phyloP scores from a whole-genome alignment of 2,797 vertebrate species.

The Poeciliopsis infans region DNA sequence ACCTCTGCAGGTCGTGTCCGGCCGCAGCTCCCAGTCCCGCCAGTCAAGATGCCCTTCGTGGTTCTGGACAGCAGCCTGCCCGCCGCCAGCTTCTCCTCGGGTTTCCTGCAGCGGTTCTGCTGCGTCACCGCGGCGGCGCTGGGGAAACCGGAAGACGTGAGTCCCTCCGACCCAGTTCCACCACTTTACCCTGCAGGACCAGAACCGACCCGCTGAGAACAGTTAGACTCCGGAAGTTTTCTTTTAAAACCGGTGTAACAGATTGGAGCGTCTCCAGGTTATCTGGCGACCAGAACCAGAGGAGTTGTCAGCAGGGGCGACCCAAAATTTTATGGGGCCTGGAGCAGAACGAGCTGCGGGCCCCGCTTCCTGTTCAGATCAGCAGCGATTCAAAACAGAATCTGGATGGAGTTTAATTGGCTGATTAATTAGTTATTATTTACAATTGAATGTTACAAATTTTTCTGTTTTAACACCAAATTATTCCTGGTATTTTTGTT shows the following conservation, averaged over 20 bases:
- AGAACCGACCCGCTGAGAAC: background rate
- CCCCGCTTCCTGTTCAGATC: no score
- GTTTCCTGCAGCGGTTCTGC: constrained; percentile 15
- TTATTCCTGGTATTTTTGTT: no score
- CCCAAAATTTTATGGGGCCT: no score
- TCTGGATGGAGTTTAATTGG: no score
- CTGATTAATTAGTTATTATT: no score
- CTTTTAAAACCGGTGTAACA: background rate
- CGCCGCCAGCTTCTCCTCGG: background rate
- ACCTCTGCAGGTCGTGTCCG: background rate
- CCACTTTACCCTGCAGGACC: background rate
- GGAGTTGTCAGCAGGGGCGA: background rate
- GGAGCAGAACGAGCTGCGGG: no score
- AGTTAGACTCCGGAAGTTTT: background rate
- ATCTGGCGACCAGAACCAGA: background rate
- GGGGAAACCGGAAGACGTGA: constrained; percentile 29
- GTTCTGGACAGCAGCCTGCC: constrained; percentile 15
- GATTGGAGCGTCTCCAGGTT: background rate
- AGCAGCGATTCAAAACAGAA: no score
- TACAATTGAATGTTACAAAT: no score
- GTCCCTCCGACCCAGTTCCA: background rate
- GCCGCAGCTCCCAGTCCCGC: background rate
- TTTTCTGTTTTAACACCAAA: no score
- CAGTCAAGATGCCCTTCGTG: constrained; percentile 27
- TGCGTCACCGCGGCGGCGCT: constrained; percentile 7